These are phyloP conservation scores for Acromyrmex charruanus DNA, from an alignment of 1,140 invertebrate species.

Conservation along the genomic window DNA sequence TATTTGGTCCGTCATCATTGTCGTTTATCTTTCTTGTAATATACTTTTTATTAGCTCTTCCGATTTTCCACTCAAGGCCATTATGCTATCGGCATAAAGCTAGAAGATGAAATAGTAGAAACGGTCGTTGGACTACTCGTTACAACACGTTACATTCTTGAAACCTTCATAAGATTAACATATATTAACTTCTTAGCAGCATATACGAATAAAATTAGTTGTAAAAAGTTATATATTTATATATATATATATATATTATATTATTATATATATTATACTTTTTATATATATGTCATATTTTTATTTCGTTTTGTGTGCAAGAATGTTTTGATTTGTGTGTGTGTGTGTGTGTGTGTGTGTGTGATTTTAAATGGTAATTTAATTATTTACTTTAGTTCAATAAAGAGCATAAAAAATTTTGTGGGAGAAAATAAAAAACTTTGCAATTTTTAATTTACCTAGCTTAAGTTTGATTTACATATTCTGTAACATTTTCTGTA, in stretches of 20 bases:
- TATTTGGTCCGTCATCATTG: constrained; percentile 38
- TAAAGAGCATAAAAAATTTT: background rate
- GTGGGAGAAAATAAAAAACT: no score
- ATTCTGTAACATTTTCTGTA: background rate
- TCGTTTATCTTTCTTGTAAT: constrained; percentile 31
- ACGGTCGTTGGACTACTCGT: background rate
- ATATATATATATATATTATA: background rate
- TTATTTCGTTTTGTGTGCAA: background rate
- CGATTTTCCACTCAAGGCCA: constrained; percentile 24
- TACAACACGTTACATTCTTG: background rate
- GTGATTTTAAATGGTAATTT: background rate
- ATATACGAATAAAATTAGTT: background rate
- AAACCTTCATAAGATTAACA: background rate
- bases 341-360: no score
- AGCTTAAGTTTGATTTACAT: background rate
- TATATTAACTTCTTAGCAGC: background rate
- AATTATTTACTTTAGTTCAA: background rate
- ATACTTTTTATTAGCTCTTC: constrained; percentile 22
- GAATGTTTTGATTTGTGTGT: background rate
- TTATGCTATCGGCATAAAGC: constrained; percentile 13
- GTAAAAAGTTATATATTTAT: background rate
- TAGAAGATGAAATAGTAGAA: constrained; percentile 1
- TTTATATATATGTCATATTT: background rate
- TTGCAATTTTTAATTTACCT: background rate
- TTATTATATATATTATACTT: background rate